Conservation (phyloP, 2,888 invertebrate species). For the Eledona agricola region DNA sequence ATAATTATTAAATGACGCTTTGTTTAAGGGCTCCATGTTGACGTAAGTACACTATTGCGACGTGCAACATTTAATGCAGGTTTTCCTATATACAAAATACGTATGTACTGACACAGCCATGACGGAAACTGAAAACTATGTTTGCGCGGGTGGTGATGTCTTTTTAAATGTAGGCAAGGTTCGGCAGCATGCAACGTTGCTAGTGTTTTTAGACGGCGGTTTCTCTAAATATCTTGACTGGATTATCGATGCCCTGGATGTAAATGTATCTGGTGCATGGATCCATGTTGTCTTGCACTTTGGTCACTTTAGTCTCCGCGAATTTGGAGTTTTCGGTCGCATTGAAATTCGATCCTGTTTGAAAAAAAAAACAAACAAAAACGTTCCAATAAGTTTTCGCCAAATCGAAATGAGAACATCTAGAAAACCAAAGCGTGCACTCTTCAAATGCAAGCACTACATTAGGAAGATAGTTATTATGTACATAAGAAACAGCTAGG, state of each 20-base stretch:
- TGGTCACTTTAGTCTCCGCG: constrained; percentile 51
- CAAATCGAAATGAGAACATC: constrained; percentile 41
- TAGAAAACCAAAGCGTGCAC: constrained; percentile 37
- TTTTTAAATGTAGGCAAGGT: constrained; percentile 29
- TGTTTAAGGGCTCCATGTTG: constrained; percentile 19
- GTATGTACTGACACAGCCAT: constrained; percentile 27
- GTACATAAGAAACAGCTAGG: constrained; percentile 4
- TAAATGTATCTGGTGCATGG: constrained; percentile 58
- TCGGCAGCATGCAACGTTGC: constrained; percentile 16
- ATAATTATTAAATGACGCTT: constrained; percentile 39
- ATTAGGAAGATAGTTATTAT: constrained; percentile 2
- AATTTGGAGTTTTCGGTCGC: constrained; percentile 49
- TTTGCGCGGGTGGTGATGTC: constrained; percentile 16
- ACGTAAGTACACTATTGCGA: constrained; percentile 40
- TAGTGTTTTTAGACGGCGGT: constrained; percentile 57
- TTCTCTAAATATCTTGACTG: constrained; percentile 61
- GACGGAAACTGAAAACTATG: no score
- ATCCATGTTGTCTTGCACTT: constrained; percentile 53
- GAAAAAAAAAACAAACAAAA: constrained; percentile 30
- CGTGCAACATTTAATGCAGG: constrained; percentile 24
- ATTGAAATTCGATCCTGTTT: constrained; percentile 51
- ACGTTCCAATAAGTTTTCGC: constrained; percentile 36
- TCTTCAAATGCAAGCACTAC: constrained; percentile 25
- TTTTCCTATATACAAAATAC: constrained; percentile 7
- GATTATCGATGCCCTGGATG: constrained; percentile 60